Evolutionary conservation across 23 tunicate genomes (phyloP), one percentile per base, ranked within the genome.

Genomic region (Ciona savignyi): DNA sequence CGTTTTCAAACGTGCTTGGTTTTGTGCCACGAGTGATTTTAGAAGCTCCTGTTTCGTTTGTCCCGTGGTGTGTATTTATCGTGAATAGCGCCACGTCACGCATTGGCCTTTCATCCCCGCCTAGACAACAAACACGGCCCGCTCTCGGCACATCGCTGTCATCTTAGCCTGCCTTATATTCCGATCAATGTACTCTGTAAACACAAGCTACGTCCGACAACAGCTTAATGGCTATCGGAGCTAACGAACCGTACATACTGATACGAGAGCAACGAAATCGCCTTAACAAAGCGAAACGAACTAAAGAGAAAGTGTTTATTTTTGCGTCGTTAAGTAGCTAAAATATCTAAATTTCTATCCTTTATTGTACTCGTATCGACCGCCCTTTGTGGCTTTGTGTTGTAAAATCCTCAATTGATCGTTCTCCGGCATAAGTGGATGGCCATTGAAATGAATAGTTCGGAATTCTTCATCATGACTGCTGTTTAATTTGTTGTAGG

Each of bases 61-160:
- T 42, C 9, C 15, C 56, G 56, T 42, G 11, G 56, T 42, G 56
- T 42, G 56, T 42, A 42, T 42, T 42, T 42, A 42, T 42, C 56
- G 56, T 42, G 56, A 42, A 42, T 42, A 42, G 56, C n/a, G n/a
- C n/a, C n/a, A n/a, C 56, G 56, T 42, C 56, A 42, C 56, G 56
- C 56, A 42, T 6, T 42, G 56, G 56, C 56, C 56, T 42, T 42
- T 42, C 15, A 42, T 42, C 56, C 15, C 11, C 11, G 15, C 11
- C 56, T 42, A 42, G 56, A 42, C 56, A 42, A 42, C 56, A 42
- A 42, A 42, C 56, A 42, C 15, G 56, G 56, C 9, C 9, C 56
- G 56, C 56, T 42, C 56, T 42, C 56, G 56, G 56, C 56, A 15
- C 9, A 15, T 42, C 56, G 56, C 56, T 42, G 56, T 42, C 56